A percentile compares a stretch with the other conserved stretches of the same genome.
Conservation (phyloP, 2,888 invertebrate genomes). For the Morpho helenor region DNA sequence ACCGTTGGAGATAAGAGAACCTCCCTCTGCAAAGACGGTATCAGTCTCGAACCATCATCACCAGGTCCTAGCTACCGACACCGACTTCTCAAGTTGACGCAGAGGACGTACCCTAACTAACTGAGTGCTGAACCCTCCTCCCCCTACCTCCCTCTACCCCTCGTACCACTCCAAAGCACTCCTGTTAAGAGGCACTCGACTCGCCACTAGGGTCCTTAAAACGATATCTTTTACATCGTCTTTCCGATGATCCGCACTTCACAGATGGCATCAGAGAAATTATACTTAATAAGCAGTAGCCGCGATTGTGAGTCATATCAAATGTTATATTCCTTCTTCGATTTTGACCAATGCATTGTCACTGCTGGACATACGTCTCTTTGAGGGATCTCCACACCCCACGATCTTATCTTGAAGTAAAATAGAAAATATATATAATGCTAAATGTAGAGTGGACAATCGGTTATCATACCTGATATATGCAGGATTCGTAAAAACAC, state of each 20-base stretch:
- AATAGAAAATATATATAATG: no score
- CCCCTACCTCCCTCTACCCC: constrained; percentile 27
- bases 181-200: constrained; percentile 37
- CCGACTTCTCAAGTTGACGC: constrained; percentile 71
- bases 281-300: no score
- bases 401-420: no score
- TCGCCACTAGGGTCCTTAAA: constrained; percentile 37
- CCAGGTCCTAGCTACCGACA: constrained; percentile 50
- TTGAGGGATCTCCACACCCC: no score
- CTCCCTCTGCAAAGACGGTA: constrained; percentile 56
- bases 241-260: constrained; percentile 9
- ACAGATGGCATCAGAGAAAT: no score
- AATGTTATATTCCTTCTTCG: no score
- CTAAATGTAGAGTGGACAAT: no score
- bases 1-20: constrained; percentile 48
- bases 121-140: constrained; percentile 27
- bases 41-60: constrained; percentile 65
- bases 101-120: constrained; percentile 48
- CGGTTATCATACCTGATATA: no score
- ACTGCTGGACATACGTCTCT: no score
- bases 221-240: constrained; percentile 65
- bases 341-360: no score
- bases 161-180: constrained; percentile 32
- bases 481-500: no score
- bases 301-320: no score